Evolutionary conservation across 2,888 invertebrate genomes (phyloP).

Genomic region (Ephialtes manifestator): DNA sequence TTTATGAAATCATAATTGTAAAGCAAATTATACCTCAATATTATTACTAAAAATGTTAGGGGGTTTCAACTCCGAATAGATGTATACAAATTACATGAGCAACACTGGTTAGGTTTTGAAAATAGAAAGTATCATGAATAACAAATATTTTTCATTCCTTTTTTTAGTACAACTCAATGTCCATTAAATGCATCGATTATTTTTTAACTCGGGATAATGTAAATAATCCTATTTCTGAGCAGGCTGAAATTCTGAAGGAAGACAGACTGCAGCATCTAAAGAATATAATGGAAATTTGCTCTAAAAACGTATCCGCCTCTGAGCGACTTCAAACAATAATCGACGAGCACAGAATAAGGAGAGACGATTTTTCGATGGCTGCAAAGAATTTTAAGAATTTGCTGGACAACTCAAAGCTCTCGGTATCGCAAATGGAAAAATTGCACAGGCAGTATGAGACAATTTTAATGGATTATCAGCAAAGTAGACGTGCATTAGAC

Average conservation of each 20-base stretch:
- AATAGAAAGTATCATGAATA: too few species aligned
- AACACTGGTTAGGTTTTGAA: too few species aligned
- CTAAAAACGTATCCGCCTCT: conserved; percentile 64
- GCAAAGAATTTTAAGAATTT: conserved; percentile 75
- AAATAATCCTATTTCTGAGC: background rate
- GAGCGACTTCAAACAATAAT: conserved; percentile 70
- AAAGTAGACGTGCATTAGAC: conserved; percentile 72
- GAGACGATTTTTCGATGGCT: conserved; percentile 73
- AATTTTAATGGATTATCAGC: conserved; percentile 73
- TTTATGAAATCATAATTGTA: too few species aligned
- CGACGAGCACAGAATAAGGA: conserved; percentile 69
- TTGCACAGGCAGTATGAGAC: conserved; percentile 73
- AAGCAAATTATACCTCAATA: too few species aligned
- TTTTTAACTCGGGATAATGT: background rate
- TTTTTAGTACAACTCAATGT: background rate
- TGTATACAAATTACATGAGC: too few species aligned
- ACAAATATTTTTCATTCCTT: background rate
- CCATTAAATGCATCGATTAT: background rate
- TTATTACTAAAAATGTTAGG: too few species aligned
- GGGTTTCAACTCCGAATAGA: too few species aligned
- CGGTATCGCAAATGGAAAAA: conserved; percentile 74
- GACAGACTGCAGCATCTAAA: conserved; percentile 62
- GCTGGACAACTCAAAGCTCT: conserved; percentile 71
- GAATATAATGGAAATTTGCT: conserved; percentile 72
- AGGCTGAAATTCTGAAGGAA: conserved; percentile 70